Conservation (phyloP, 2,113 vertebrate genomes). For the Trachemys scripta region DNA sequence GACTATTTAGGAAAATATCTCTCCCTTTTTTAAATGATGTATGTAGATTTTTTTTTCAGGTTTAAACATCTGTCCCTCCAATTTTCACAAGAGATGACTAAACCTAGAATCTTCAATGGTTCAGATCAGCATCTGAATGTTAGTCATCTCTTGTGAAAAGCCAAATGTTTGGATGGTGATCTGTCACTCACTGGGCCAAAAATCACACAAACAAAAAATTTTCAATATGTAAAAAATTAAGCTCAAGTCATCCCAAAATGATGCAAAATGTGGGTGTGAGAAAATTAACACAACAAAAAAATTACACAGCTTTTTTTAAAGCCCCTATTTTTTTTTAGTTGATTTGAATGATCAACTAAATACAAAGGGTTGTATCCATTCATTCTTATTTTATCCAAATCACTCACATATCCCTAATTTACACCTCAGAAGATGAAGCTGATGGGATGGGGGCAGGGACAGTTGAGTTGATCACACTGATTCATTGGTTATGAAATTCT, state of each 20-base stretch:
- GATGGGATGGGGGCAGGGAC: neutral
- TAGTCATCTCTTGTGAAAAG: neutral
- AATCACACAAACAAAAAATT: neutral
- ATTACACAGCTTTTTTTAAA: neutral
- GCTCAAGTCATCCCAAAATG: neutral
- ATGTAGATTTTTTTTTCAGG: neutral
- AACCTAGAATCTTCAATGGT: neutral
- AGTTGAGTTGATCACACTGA: neutral
- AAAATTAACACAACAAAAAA: neutral
- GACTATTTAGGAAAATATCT: neutral
- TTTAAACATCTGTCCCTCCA: neutral
- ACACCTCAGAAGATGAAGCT: neutral
- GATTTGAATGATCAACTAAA: neutral
- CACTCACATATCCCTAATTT: neutral
- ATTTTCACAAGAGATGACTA: conserved; percentile 9
- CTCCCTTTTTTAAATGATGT: neutral
- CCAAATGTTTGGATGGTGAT: neutral
- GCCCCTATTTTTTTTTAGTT: neutral
- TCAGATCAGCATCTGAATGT: neutral
- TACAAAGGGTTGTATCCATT: neutral
- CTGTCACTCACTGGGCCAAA: neutral
- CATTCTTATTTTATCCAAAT: conserved; percentile 2
- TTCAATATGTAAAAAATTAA: neutral
- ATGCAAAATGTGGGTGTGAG: neutral
- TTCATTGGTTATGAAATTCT: conserved; percentile 34